Evolutionary conservation across 1,140 invertebrate genomes (phyloP).

Genomic region (Neoseiulus cucumeris): DNA sequence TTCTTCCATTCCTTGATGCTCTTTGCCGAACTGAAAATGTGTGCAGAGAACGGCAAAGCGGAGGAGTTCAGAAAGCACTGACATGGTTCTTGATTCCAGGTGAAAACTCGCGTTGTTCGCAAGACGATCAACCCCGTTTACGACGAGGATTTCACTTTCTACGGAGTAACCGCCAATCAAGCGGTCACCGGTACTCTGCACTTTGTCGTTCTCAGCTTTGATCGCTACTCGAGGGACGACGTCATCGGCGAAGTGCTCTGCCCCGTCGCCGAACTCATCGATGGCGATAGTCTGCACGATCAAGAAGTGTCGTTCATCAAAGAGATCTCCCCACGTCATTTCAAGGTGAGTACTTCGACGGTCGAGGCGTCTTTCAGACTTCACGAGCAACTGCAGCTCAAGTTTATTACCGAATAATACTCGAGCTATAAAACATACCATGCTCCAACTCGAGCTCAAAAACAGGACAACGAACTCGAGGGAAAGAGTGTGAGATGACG

Average conservation of each 20-base stretch:
- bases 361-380: too few relatives aligned
- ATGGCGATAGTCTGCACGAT: constrained; percentile 40
- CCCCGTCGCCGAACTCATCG: constrained; percentile 53
- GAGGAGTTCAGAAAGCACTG: too few relatives aligned
- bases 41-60: too few relatives aligned
- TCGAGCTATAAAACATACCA: too few relatives aligned
- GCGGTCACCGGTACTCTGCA: constrained; percentile 66
- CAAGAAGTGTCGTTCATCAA: constrained; percentile 35
- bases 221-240: constrained; percentile 87
- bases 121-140: constrained; percentile 81
- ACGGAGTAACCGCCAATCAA: constrained; percentile 63
- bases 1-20: too few relatives aligned
- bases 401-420: too few relatives aligned
- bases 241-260: constrained; percentile 92
- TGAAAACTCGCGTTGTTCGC: constrained; percentile 74
- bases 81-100: too few relatives aligned
- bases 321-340: constrained; percentile 61
- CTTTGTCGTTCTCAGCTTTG: constrained; percentile 86
- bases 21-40: too few relatives aligned
- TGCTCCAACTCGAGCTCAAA: too few relatives aligned
- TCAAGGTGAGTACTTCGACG: constrained; percentile 41
- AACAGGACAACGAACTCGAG: too few relatives aligned
- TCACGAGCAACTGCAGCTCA: too few relatives aligned
- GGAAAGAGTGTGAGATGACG: too few relatives aligned
- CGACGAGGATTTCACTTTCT: constrained; percentile 92